Percentiles rank a stretch among this genome's conserved stretches.
These are phyloP conservation scores for Ursus arctos DNA, from an alignment of 2,113 vertebrate genomes.

Conservation along the genomic window DNA sequence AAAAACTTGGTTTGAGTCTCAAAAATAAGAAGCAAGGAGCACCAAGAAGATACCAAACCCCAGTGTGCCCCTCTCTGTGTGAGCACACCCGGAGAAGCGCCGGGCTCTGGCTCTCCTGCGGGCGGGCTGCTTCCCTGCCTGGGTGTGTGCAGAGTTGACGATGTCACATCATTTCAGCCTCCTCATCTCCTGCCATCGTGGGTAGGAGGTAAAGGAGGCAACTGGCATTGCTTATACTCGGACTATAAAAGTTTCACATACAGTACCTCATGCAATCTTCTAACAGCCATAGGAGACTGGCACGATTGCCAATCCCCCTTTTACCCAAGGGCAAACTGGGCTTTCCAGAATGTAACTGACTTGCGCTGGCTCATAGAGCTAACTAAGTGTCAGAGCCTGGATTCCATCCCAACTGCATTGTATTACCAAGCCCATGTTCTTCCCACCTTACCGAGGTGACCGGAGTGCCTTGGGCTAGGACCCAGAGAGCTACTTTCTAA, in stretches of 20 bases:
- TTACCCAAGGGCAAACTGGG: background rate
- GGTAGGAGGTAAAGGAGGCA: background rate
- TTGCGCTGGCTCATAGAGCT: background rate
- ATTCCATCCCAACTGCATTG: background rate
- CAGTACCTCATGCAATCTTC: background rate
- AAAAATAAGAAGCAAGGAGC: background rate
- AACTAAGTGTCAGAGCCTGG: background rate
- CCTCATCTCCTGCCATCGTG: background rate
- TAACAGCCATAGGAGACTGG: background rate
- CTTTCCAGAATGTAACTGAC: background rate
- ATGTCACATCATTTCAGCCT: background rate
- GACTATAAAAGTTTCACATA: background rate
- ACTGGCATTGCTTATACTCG: background rate
- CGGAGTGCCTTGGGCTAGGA: background rate
- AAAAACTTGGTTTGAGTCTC: background rate
- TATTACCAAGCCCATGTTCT: background rate
- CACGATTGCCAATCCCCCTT: background rate
- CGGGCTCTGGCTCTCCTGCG: rapidly evolving
- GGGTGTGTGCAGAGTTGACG: background rate
- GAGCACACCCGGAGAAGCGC: rapidly evolving
- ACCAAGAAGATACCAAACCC: background rate
- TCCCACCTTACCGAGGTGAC: background rate
- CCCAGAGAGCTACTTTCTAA: background rate
- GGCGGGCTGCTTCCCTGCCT: too few species aligned
- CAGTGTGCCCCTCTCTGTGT: rapidly evolving